Base-by-base conservation (phyloP, 2,888 invertebrate genomes). In the Acrobasis repandana region DNA sequence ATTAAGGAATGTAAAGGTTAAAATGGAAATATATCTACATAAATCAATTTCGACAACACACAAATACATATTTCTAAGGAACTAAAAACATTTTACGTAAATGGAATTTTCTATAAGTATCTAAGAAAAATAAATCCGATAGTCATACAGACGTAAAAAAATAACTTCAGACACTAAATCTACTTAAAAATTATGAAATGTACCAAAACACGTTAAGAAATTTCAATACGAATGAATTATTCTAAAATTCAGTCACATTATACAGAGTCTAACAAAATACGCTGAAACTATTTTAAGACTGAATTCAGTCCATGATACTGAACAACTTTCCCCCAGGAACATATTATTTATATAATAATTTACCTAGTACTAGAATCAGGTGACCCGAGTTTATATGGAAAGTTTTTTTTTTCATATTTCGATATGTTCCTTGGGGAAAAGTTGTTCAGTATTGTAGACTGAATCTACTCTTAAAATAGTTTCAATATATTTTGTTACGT, bases 231-330 rank as follows among this genome's bases (percentile, higher is more conserved):
- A 18, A 15, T 58, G 34, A 60, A 65, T 52, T 56, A 69, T 57
- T 65, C 64, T 65, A 62, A 61, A 61, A 61, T 62, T 70, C 69
- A 70, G 69, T 70, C 69, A 61, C 58, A 58, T 67, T 65, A 52
- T 58, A 61, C 62, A n/a, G n/a, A n/a, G n/a, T n/a, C n/a, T n/a
- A n/a, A n/a, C n/a, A n/a, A n/a, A n/a, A n/a, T n/a, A n/a, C n/a
- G n/a, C n/a, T n/a, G n/a, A n/a, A n/a, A n/a, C n/a, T n/a, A n/a
- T n/a, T n/a, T n/a, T n/a, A n/a, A n/a, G n/a, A n/a, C n/a, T n/a
- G n/a, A n/a, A n/a, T n/a, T n/a, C n/a, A n/a, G n/a, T n/a, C n/a
- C n/a, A n/a, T n/a, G n/a, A n/a, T n/a, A n/a, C n/a, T n/a, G n/a
- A n/a, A n/a, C n/a, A n/a, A n/a, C n/a, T n/a, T n/a, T n/a, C n/a